Evolutionary conservation across 2,797 vertebrate species (phyloP).

Genomic region (Arremon brunneinucha): DNA sequence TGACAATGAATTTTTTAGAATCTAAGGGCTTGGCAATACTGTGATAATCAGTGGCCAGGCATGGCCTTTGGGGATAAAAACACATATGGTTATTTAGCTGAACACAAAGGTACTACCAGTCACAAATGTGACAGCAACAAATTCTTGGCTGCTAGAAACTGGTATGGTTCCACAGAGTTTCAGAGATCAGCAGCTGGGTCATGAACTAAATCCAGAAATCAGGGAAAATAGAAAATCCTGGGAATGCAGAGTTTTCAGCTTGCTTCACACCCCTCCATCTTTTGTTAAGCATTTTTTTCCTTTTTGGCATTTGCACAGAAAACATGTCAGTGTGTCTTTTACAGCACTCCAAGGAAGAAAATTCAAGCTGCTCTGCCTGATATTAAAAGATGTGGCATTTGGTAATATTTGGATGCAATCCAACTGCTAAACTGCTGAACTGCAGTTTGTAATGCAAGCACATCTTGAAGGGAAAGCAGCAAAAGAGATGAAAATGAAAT

Average conservation of each 20-base stretch:
- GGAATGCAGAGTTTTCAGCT: conserved; percentile 18
- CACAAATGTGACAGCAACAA: not conserved
- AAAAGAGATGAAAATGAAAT: conserved; percentile 56
- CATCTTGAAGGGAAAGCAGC: conserved; percentile 58
- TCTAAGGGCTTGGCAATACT: not conserved
- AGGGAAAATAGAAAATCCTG: not conserved
- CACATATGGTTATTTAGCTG: not conserved
- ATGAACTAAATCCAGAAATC: not conserved
- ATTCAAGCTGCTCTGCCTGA: conserved; percentile 49
- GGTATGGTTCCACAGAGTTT: not conserved
- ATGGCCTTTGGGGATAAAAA: not conserved
- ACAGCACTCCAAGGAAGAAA: conserved; percentile 5
- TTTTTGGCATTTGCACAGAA: conserved; percentile 35
- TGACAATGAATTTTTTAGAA: not conserved
- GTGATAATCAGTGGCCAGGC: not conserved
- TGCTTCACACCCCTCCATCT: not conserved
- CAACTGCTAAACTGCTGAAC: conserved; percentile 48
- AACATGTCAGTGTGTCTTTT: conserved; percentile 32
- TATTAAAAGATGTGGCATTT: conserved; percentile 59
- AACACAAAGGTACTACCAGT: not conserved
- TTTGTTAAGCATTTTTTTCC: not conserved
- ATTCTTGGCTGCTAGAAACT: not conserved
- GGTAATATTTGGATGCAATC: conserved; percentile 53
- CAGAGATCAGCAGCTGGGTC: conserved; percentile 11
- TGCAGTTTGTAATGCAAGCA: conserved; percentile 23